These are phyloP conservation scores for Drosophila elegans DNA, from an alignment of 1,140 invertebrate genomes.

Conservation along the genomic window DNA sequence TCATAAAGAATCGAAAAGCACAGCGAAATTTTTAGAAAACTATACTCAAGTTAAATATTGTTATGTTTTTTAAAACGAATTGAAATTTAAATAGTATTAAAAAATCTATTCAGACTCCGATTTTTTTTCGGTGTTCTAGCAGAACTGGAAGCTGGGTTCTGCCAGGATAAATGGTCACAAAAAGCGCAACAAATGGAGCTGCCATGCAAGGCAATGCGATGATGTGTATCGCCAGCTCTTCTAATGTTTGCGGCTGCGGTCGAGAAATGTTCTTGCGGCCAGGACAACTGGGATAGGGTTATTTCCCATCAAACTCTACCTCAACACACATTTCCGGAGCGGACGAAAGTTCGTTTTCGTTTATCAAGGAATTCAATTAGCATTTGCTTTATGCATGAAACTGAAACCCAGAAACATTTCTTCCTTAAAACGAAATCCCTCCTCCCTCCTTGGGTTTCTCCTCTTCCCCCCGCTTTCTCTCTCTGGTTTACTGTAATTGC, in stretches of 20 bases:
- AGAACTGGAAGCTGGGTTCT: background rate
- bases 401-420: slow-evolving; percentile 23
- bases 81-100: background rate
- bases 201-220: slow-evolving; percentile 40
- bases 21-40: too few species aligned
- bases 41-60: too few species aligned
- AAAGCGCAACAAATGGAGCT: slow-evolving; percentile 56
- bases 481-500: slow-evolving; percentile 38
- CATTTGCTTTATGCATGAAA: slow-evolving; percentile 75
- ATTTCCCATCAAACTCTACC: slow-evolving; percentile 13
- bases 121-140: slow-evolving; percentile 1
- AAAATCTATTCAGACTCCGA: background rate
- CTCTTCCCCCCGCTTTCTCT: background rate
- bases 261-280: slow-evolving; percentile 50
- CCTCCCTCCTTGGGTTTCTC: background rate
- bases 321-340: slow-evolving; percentile 45
- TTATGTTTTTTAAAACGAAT: too few species aligned
- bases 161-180: slow-evolving; percentile 52
- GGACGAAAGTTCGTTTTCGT: slow-evolving; percentile 46
- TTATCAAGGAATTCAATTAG: slow-evolving; percentile 73
- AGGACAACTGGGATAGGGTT: slow-evolving; percentile 13
- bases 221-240: slow-evolving; percentile 57
- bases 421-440: slow-evolving; percentile 23
- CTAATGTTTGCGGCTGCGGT: slow-evolving; percentile 66
- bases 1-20: too few species aligned